phyloP scores from a whole-genome alignment of 2,888 invertebrate genomes.

The Synergus itoensis region DNA sequence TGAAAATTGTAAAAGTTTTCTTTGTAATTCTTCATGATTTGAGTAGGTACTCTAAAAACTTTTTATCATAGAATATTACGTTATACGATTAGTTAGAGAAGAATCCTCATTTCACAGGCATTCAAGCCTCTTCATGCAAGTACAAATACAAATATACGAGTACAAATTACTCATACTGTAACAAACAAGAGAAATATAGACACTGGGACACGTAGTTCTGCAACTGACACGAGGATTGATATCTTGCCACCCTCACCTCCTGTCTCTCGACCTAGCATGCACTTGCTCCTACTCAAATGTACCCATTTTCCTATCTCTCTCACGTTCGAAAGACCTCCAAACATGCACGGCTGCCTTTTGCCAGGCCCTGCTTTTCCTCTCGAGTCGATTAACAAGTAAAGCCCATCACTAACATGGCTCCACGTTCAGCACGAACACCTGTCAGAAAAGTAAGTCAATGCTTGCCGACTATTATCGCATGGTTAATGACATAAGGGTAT shows the following conservation, averaged over 20 bases:
- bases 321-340: not conserved
- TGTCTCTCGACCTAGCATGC: not conserved
- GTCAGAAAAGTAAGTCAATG: constrained; percentile 40
- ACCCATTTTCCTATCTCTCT: not conserved
- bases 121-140: not conserved
- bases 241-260: not conserved
- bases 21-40: no score
- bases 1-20: no score
- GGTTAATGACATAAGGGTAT: constrained; percentile 13
- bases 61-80: no score
- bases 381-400: constrained; percentile 18
- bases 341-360: constrained; percentile 20
- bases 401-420: constrained; percentile 20
- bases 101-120: not conserved
- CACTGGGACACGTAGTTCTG: constrained; percentile 7
- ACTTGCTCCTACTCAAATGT: not conserved
- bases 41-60: no score
- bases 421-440: constrained; percentile 35
- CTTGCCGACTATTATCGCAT: constrained; percentile 27
- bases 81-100: not conserved
- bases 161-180: not conserved
- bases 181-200: constrained; percentile 20
- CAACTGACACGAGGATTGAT: constrained; percentile 36
- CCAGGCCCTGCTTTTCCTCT: constrained; percentile 22
- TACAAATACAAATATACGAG: not conserved